Evolutionary conservation across 1,140 invertebrate genomes (phyloP).

Genomic region (Hyphantria cunea): DNA sequence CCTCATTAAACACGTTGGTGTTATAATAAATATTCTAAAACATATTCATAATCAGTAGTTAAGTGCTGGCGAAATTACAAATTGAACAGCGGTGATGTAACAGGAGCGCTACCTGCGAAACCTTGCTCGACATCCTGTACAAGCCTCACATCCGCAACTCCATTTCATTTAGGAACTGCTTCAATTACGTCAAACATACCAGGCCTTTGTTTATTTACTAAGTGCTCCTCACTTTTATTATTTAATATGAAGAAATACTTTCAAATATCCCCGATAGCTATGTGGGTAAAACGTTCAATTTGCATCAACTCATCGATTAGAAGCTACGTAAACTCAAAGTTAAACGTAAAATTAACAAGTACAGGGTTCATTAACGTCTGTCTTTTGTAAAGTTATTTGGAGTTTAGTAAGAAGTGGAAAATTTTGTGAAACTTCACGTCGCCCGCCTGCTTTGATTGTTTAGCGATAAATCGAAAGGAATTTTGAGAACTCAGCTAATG

Average conservation of each 20-base stretch:
- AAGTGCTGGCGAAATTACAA: no score
- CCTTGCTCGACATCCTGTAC: constrained; percentile 7
- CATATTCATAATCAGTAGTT: no score
- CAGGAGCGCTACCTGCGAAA: not conserved
- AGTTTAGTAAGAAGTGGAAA: constrained; percentile 40
- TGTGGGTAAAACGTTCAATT: constrained; percentile 26
- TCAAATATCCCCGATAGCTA: not conserved
- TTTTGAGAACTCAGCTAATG: constrained; percentile 42
- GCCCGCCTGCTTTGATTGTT: constrained; percentile 42
- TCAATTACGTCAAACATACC: constrained; percentile 1
- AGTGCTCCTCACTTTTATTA: constrained; percentile 11
- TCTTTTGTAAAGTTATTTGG: constrained; percentile 43
- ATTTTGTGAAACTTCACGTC: constrained; percentile 32
- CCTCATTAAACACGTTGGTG: no score
- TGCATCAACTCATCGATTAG: constrained; percentile 36
- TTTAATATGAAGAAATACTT: constrained; percentile 14
- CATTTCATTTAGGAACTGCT: not conserved
- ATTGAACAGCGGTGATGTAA: not conserved
- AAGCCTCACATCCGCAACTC: constrained; percentile 11
- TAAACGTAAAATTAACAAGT: constrained; percentile 50
- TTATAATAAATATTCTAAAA: no score
- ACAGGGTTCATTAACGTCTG: constrained; percentile 50
- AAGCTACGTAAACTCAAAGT: constrained; percentile 40
- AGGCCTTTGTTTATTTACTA: not conserved
- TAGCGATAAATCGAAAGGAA: constrained; percentile 50